Evolutionary conservation across 2,888 invertebrate species (phyloP), one percentile per base, ranked within the genome.

Genomic region (Tetheella fluctuosa): DNA sequence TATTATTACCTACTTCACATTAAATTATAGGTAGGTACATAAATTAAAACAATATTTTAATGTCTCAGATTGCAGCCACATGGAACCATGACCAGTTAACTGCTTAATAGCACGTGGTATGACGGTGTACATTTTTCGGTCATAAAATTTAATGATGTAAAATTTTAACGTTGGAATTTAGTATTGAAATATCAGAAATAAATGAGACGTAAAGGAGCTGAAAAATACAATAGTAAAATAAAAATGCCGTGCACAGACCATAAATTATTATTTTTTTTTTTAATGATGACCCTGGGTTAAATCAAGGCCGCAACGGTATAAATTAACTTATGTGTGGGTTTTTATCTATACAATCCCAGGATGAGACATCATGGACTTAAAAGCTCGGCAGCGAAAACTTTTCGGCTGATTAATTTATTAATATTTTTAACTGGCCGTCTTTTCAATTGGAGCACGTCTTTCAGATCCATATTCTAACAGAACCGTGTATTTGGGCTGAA

Each of bases 61-160:
- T 39, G 39, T 39, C 6, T 10, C 42, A 42, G 17, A 42, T 42
- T 17, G n/a, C 2, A 48, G 48, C 48, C 48, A 48, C 7, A 48
- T 48, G 48, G 48, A 48, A 48, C 63, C 42, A 52, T 34, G 54
- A 30, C n/a, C 37, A 54, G 28, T 42, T 52, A 39, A 25, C 30
- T 54, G 56, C 57, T 52, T 54, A n/a, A n/a, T n/a, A 37, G 34
- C 58, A 62, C 54, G 54, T 54, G 54, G n/a, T 34, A 54, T 30
- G 28, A 30, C 30, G 54, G 28, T 10, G 48, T 20, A 48, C 48
- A 48, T 48, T 48, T 48, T 48, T 39, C 28, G 30, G n/a, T 34
- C 54, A 30, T 54, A 34, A 54, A 54, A 17, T 54, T 54, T 54
- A 54, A 54, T 54, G 54, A 54, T 17, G 17, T 30, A 28, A 25